These are phyloP conservation scores for Lagodon rhomboides DNA, from an alignment of 2,797 vertebrate species.

Conservation along the genomic window DNA sequence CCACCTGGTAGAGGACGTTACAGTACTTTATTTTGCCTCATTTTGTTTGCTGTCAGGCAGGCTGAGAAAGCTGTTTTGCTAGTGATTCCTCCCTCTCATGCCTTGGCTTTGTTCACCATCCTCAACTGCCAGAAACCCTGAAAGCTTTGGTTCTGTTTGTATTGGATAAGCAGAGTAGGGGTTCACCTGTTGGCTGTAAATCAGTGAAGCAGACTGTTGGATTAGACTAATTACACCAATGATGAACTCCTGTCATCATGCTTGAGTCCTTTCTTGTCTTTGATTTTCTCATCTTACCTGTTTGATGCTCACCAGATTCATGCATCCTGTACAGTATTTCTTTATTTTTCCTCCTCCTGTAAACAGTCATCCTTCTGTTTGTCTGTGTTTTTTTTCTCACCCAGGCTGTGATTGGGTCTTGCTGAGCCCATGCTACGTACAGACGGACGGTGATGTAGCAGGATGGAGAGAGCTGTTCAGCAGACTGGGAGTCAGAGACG, in stretches of 20 bases:
- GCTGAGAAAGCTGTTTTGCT: background rate
- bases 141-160: slow-evolving; percentile 2
- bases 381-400: background rate
- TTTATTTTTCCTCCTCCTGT: slow-evolving; percentile 6
- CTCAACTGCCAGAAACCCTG: background rate
- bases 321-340: background rate
- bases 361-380: background rate
- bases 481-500: slow-evolving; percentile 83
- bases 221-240: slow-evolving; percentile 11
- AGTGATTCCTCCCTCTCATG: background rate
- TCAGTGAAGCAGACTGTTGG: background rate
- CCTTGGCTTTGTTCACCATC: background rate
- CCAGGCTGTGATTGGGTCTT: slow-evolving; percentile 86
- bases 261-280: background rate
- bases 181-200: background rate
- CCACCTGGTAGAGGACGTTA: background rate
- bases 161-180: background rate
- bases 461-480: slow-evolving; percentile 86
- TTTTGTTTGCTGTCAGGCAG: background rate
- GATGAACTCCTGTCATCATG: slow-evolving; percentile 3
- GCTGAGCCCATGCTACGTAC: slow-evolving; percentile 82
- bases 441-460: slow-evolving; percentile 76
- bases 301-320: background rate
- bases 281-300: background rate
- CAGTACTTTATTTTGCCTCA: background rate